A percentile compares a stretch with the other conserved stretches of the same genome.
phyloP scores from a whole-genome alignment of 2,113 vertebrate species.

The Spea multiplicata region DNA sequence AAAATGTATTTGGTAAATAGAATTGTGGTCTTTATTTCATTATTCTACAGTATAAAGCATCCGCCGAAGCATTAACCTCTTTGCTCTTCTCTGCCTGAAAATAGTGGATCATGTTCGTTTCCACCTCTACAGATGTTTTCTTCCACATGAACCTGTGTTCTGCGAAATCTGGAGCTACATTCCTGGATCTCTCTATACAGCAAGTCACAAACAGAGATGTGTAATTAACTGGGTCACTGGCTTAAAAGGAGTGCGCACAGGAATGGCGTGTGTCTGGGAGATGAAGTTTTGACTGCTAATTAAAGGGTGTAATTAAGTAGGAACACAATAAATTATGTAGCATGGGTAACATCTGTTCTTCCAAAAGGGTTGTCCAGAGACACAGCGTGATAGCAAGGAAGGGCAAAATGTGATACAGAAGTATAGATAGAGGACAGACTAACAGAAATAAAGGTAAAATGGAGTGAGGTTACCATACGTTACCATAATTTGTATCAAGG shows the following conservation, averaged over 20 bases:
- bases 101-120: neutral
- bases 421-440: neutral
- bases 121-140: neutral
- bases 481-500: no score
- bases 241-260: constrained; percentile 36
- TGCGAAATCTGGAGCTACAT: constrained; percentile 15
- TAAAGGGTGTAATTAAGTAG: constrained; percentile 66
- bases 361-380: constrained; percentile 35
- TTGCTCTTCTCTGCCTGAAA: neutral
- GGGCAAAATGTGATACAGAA: neutral
- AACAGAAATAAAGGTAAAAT: neutral
- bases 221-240: constrained; percentile 53
- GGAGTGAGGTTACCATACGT: no score
- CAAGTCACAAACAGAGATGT: constrained; percentile 36
- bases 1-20: constrained; percentile 9
- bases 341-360: constrained; percentile 49
- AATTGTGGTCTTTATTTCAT: constrained; percentile 9
- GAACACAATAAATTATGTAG: constrained; percentile 61
- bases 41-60: neutral
- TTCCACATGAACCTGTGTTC: constrained; percentile 5
- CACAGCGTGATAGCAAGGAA: constrained; percentile 7
- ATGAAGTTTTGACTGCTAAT: constrained; percentile 59
- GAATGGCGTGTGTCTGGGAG: constrained; percentile 39
- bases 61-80: neutral
- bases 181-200: constrained; percentile 22